Percentiles rank a stretch among this genome's conserved stretches.
phyloP scores from a whole-genome alignment of 2,888 invertebrate species.

The Clivina fossor region DNA sequence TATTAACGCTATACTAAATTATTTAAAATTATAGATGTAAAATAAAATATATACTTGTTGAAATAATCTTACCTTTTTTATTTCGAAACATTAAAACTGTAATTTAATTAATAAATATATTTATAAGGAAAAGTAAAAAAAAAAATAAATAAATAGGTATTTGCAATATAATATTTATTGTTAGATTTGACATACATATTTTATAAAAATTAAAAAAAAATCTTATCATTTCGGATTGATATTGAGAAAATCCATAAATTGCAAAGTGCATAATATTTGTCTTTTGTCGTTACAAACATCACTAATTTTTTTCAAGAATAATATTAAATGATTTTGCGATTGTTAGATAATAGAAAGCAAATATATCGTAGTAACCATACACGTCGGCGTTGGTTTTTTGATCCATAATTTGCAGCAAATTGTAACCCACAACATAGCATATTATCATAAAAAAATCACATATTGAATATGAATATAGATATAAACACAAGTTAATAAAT shows the following conservation, averaged over 20 bases:
- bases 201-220: constrained; percentile 33
- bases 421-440: constrained; percentile 21
- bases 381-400: background rate
- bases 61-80: no score
- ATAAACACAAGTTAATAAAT: constrained; percentile 27
- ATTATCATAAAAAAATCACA: constrained; percentile 9
- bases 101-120: no score
- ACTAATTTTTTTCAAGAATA: constrained; percentile 4
- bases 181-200: constrained; percentile 32
- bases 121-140: no score
- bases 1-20: no score
- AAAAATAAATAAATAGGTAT: constrained; percentile 12
- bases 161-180: constrained; percentile 32
- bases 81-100: no score
- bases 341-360: constrained; percentile 16
- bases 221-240: no score
- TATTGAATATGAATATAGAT: constrained; percentile 18
- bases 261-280: constrained; percentile 20
- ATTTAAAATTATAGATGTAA: no score
- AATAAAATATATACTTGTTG: no score
- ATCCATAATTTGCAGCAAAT: constrained; percentile 13
- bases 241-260: constrained; percentile 27
- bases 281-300: constrained; percentile 21
- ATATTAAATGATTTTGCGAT: constrained; percentile 9
- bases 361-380: constrained; percentile 1